Conservation (phyloP, 1,140 invertebrate species). For the Aphidius gifuensis region DNA sequence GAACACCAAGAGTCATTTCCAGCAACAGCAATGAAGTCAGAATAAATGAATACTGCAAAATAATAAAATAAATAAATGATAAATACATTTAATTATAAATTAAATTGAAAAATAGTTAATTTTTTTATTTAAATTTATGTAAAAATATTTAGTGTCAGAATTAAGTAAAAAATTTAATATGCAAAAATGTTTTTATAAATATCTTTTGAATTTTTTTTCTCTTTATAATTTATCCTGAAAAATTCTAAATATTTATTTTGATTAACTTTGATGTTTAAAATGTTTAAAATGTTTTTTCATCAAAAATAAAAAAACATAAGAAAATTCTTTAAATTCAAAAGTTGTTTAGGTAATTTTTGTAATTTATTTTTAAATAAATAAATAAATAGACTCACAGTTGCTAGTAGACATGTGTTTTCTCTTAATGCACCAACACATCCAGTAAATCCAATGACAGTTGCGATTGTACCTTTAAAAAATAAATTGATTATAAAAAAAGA, state of each 20-base stretch:
- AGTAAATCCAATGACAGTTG: conserved; percentile 93
- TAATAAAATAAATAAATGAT: conserved; percentile 27
- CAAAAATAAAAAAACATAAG: no score
- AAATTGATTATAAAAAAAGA: conserved; percentile 8
- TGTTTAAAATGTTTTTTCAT: no score
- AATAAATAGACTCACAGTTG: conserved; percentile 66
- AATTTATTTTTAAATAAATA: conserved; percentile 8
- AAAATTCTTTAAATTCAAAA: background rate
- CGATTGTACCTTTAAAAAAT: conserved; percentile 68
- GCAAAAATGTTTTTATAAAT: background rate
- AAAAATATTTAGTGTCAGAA: no score
- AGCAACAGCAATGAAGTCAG: conserved; percentile 83
- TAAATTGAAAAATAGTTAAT: conserved; percentile 2
- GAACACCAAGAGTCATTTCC: conserved; percentile 86
- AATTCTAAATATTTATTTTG: background rate
- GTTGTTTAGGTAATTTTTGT: background rate
- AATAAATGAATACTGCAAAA: conserved; percentile 88
- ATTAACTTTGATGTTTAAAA: background rate
- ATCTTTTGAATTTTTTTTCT: background rate
- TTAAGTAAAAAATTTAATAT: no score
- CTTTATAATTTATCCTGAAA: background rate
- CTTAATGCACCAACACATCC: conserved; percentile 94
- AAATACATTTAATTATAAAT: conserved; percentile 6
- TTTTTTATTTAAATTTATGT: no score
- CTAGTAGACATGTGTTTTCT: conserved; percentile 84